A percentile compares a stretch with the other conserved stretches of the same genome.
These are phyloP conservation scores for Camponotus fellah DNA, from an alignment of 2,888 invertebrate species.

Conservation along the genomic window DNA sequence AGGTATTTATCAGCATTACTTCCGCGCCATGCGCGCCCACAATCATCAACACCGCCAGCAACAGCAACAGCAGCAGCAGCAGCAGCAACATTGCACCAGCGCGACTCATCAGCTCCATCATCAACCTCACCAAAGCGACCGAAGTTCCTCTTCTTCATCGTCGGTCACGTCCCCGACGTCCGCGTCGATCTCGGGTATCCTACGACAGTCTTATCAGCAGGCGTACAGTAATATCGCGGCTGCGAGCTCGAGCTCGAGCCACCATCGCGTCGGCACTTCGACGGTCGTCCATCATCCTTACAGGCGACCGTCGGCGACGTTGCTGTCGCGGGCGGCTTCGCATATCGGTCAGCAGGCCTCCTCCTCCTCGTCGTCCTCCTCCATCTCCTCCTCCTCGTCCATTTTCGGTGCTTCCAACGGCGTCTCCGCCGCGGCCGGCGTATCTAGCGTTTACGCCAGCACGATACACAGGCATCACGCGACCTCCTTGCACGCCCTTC, in stretches of 20 bases:
- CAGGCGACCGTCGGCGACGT: slow-evolving; percentile 72
- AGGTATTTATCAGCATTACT: slow-evolving; percentile 84
- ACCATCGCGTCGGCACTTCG: slow-evolving; percentile 69
- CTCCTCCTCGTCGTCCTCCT: slow-evolving; percentile 68
- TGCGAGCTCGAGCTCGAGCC: slow-evolving; percentile 58
- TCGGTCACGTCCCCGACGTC: slow-evolving; percentile 73
- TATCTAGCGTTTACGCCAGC: slow-evolving; percentile 81
- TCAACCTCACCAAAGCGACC: slow-evolving; percentile 76
- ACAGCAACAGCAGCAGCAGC: slow-evolving; percentile 69
- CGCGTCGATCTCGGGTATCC: slow-evolving; percentile 70
- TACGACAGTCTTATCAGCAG: slow-evolving; percentile 71
- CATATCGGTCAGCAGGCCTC: slow-evolving; percentile 74
- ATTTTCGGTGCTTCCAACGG: slow-evolving; percentile 73
- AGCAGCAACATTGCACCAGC: slow-evolving; percentile 66
- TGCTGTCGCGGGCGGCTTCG: slow-evolving; percentile 72
- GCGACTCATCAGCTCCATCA: slow-evolving; percentile 77
- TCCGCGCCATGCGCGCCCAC: slow-evolving; percentile 81
- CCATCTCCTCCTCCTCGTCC: slow-evolving; percentile 51
- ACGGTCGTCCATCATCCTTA: slow-evolving; percentile 74
- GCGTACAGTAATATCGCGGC: slow-evolving; percentile 64
- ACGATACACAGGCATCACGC: slow-evolving; percentile 83
- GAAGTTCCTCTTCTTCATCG: slow-evolving; percentile 71
- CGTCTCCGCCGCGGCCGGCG: slow-evolving; percentile 74
- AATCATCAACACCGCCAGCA: slow-evolving; percentile 78
- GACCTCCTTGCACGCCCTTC: slow-evolving; percentile 80